Evolutionary conservation across 2,888 invertebrate species (phyloP), one percentile per base, ranked within the genome.

Genomic region (Spilosoma lubricipeda): DNA sequence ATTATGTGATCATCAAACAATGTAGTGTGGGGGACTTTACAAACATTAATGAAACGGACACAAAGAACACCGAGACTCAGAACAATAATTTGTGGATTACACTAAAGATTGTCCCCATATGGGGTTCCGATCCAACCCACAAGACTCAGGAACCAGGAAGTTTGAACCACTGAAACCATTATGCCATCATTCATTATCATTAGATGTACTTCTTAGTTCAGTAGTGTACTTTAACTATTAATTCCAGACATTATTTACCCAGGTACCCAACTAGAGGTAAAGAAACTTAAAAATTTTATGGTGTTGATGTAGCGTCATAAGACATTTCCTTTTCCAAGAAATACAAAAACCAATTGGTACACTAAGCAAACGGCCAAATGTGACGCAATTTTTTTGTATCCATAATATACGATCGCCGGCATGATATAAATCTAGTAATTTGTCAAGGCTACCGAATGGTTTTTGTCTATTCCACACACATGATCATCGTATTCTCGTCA

Each of bases 401-500:
- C 20, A 33, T 13, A 30, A 66, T 13, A 48, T 64, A 64, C 65
- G 59, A 45, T 52, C 42, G 30, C 70, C 42, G 42, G 48, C 23
- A 66, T 42, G 23, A 27, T n/a, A 70, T 70, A 75, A 75, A 75
- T 75, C 64, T 70, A 5, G 33, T 69, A 71, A 59, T 74, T 70
- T 66, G 42, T 70, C 68, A 76, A 79, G 77, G 75, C 70, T 71
- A 71, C n/a, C 48, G 42, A 67, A 70, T 77, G 70, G 70, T 76
- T 83, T 78, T 79, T 76, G 74, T 71, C 77, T 75, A 82, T 81
- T 75, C 71, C 30, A 39, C 75, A 73, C 59, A 75, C 48, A 77
- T 66, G 68, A 74, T 71, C 63, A 80, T 80, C 78, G 82, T 90
- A 91, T 90, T 92, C 90, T 82, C 77, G 89, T 91, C 90, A 90